Percentiles rank a stretch among this genome's conserved stretches.
Evolutionary conservation across 2,888 invertebrate species (phyloP).

Genomic region (Pimpla rufipes): DNA sequence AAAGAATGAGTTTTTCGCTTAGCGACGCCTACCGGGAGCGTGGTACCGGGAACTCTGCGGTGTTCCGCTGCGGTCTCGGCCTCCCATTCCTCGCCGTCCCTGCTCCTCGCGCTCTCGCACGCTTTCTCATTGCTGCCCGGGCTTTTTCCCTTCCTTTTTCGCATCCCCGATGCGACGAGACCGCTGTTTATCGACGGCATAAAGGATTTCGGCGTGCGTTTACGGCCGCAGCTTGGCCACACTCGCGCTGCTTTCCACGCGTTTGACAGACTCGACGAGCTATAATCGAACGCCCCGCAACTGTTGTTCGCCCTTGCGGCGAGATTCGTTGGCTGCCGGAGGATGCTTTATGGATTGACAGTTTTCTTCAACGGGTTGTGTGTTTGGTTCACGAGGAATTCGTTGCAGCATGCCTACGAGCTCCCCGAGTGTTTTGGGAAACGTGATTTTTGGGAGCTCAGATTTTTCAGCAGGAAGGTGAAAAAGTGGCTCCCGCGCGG

Average conservation of each 20-base stretch:
- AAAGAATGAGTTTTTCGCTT: conserved; percentile 75
- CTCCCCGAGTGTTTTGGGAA: background rate
- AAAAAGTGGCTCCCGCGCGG: conserved; percentile 35
- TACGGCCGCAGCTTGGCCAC: conserved; percentile 46
- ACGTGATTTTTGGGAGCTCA: background rate
- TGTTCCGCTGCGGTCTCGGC: conserved; percentile 69
- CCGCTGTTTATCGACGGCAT: conserved; percentile 65
- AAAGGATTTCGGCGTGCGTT: conserved; percentile 61
- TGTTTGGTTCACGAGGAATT: background rate
- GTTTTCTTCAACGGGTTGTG: conserved; percentile 23
- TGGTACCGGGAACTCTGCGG: conserved; percentile 76
- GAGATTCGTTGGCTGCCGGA: background rate
- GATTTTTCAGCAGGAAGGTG: conserved; percentile 25
- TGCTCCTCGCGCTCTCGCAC: conserved; percentile 32
- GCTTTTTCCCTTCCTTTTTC: conserved; percentile 3
- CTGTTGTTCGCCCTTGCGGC: background rate
- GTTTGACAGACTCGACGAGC: conserved; percentile 54
- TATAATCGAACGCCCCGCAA: conserved; percentile 22
- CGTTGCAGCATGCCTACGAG: background rate
- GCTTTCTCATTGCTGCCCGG: conserved; percentile 26
- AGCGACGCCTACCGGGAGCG: conserved; percentile 73
- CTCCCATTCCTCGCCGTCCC: conserved; percentile 41
- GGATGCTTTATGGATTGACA: conserved; percentile 21
- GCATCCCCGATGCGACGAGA: conserved; percentile 53
- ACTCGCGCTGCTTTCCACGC: conserved; percentile 40